Evolutionary conservation across 2,113 vertebrate species (phyloP).

Genomic region (Spheniscus mendiculus): DNA sequence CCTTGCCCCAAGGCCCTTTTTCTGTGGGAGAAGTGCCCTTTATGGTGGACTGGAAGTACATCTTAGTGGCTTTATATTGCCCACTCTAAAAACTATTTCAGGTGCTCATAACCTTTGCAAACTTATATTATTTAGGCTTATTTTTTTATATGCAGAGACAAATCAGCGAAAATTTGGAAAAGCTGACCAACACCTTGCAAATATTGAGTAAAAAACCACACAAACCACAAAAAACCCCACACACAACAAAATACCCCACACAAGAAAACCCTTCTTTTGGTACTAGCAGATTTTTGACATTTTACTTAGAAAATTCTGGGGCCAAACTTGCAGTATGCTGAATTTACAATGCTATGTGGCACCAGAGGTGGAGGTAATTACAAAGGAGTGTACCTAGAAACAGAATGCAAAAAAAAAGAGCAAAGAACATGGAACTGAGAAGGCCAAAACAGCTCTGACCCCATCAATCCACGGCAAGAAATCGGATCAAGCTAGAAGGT

Average conservation of each 20-base stretch:
- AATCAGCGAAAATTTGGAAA: not conserved
- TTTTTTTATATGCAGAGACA: not conserved
- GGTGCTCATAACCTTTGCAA: not conserved
- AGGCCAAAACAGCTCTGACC: not conserved
- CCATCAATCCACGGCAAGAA: not conserved
- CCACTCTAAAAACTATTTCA: not conserved
- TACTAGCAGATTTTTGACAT: not conserved
- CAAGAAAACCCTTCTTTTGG: not conserved
- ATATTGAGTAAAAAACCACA: not conserved
- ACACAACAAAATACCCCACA: fast-evolving
- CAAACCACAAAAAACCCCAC: not conserved
- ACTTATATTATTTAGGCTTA: not conserved
- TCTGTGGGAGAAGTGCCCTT: not conserved
- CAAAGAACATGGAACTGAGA: not conserved
- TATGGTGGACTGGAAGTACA: not conserved
- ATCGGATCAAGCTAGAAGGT: not conserved
- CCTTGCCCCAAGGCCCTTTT: not conserved
- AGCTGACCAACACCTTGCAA: not conserved
- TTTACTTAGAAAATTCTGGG: not conserved
- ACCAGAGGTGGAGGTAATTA: not conserved
- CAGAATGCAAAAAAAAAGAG: not conserved
- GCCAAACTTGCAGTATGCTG: not conserved
- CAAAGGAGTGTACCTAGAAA: not conserved
- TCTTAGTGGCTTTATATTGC: not conserved
- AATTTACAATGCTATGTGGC: not conserved